Evolutionary conservation across 1,140 invertebrate genomes (phyloP), one percentile per base, ranked within the genome.

Genomic region (Lethocerus indicus): DNA sequence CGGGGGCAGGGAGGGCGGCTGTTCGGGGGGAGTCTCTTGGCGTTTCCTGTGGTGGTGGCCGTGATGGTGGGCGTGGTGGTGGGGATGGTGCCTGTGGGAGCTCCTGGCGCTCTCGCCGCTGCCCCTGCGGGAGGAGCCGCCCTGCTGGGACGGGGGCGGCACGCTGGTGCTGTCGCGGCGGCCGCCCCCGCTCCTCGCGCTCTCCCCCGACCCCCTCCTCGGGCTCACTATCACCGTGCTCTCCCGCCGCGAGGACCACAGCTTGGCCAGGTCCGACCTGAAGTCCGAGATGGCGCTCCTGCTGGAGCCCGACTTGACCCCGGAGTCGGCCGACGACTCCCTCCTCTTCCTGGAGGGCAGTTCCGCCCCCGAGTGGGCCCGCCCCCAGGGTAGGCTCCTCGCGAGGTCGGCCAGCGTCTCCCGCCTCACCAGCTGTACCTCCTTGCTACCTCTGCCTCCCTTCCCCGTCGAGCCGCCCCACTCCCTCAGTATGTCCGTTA

Each of bases 321-420:
- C 81, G 0, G 81, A 82, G 61, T 87, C 83, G 16, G 82, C 82
- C 18, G 81, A 85, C 16, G 82, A 87, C 56, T 88, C 84, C 35
- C 83, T 69, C 0, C 83, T 69, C 48, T 84, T 83, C 23, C 76
- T 68, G n/a, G n/a, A n/a, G n/a, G 76, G 69, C 35, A 69, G 35
- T 21, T 62, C 59, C 12, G 61, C 35, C 12, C 64, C 64, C 32
- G 69, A 67, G 14, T 73, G 71, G 13, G 46, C 47, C 53, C 59
- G 69, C 47, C 78, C 71, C 78, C 83, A 86, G 0, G 82, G 81
- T 16, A 86, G 56, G 1, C 68, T 59, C 70, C 84, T 63, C 36
- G 76, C 82, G 21, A 90, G 71, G 58, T 89, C 87, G 28, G 84
- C 86, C 28, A 90, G 67, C 1, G 86, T 88, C 63, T 90, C 86